Base-by-base conservation (phyloP, 2,113 vertebrate genomes). In the Sciurus niger region DNA sequence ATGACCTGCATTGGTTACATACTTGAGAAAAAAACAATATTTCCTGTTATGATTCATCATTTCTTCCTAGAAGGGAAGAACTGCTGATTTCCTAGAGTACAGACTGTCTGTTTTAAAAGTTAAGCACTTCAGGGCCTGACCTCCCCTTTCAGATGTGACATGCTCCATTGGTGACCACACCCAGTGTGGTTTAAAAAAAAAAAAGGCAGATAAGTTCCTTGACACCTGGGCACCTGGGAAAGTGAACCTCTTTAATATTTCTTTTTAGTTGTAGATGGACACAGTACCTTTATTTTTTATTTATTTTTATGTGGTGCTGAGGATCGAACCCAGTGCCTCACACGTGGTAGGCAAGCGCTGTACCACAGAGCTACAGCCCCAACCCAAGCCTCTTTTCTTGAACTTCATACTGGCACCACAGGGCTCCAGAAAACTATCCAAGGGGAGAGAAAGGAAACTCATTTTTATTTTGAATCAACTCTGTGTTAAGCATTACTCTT, bases 1-100 rank as follows among this genome's bases (percentile, higher is more conserved):
- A 87, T 92, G 73, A 72, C 30, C 65, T 80, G 79, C 84, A 73
- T 70, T 93, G 67, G 51, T 96, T 74, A 86, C 43, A 72, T 51
- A 70, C 77, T 89, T 63, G 51, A 91, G 63, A 30, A 40, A 65
- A 53, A 91, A 67, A 82, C 70, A 88, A 7, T 67, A 25, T 60
- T 79, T 96, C 86, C 92, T 91, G 76, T 67, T 58, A 92, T 87
- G 95, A 95, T 80, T 97, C 87, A 93, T 87, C 30, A 43, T n/a
- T 91, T 93, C 53, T 93, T 80, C 92, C 90, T 88, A 87, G 87
- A 95, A 82, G 65, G 88, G 88, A 92, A 93, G 90, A 80, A 34
- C 7, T 2, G 34, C 53, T 13, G 9, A 84, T 93, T 63, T 93
- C 94, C 96, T 96, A 68, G 96, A 97, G 65, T 55, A 86, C 78